These are phyloP conservation scores for Torymus tubicola DNA, from an alignment of 2,888 invertebrate species.

Conservation along the genomic window DNA sequence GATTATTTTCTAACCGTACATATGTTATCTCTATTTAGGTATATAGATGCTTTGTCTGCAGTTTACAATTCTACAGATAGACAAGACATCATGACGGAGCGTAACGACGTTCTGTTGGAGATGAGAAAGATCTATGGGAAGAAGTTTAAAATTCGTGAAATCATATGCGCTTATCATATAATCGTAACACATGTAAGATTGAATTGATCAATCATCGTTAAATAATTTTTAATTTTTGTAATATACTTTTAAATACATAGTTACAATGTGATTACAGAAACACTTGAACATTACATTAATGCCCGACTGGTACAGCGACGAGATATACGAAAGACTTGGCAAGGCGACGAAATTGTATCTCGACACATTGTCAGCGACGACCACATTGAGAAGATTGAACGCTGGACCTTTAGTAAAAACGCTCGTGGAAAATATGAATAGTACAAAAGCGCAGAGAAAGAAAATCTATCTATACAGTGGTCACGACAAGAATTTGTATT, in stretches of 20 bases:
- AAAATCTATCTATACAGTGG: constrained; percentile 45
- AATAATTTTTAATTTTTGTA: not conserved
- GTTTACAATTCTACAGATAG: not conserved
- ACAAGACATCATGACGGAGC: not conserved
- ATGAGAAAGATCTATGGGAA: constrained; percentile 12
- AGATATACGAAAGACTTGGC: too few species aligned
- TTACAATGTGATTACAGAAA: too few species aligned
- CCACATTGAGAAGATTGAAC: constrained; percentile 22
- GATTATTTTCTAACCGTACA: not conserved
- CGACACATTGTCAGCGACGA: constrained; percentile 19
- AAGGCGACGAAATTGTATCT: constrained; percentile 14
- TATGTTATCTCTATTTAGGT: not conserved
- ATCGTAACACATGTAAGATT: constrained; percentile 9
- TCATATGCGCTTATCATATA: constrained; percentile 32
- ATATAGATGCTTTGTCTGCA: not conserved
- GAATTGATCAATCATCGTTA: not conserved
- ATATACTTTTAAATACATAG: not conserved
- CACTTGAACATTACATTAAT: too few species aligned
- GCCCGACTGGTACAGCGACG: too few species aligned
- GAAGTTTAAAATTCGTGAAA: not conserved
- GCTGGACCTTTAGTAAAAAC: constrained; percentile 29
- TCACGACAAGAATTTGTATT: constrained; percentile 42
- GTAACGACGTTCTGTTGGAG: not conserved
- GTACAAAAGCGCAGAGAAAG: not conserved
- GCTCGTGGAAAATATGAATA: constrained; percentile 42